Evolutionary conservation across 2,113 vertebrate species (phyloP).

Genomic region (Muscicapa adusta): DNA sequence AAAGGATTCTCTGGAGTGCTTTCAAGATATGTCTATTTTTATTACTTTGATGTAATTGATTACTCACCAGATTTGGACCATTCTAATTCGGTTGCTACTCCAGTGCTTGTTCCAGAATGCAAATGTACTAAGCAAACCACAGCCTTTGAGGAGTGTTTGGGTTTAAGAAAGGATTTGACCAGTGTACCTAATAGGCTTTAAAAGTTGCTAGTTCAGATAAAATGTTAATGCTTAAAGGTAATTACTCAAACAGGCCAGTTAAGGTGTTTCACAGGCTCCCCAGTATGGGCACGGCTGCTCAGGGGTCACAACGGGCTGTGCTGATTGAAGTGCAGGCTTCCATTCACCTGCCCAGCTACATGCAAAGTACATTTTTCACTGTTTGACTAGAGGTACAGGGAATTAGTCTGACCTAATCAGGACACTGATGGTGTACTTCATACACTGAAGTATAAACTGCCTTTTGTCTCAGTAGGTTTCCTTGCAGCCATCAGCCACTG

Average conservation of each 20-base stretch:
- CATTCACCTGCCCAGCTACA: neutral
- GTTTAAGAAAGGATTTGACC: neutral
- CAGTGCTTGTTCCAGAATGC: neutral
- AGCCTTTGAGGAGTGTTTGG: neutral
- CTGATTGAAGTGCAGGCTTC: neutral
- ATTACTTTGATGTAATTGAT: neutral
- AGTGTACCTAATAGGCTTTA: neutral
- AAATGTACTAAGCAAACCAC: neutral
- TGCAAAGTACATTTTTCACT: neutral
- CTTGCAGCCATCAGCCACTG: neutral
- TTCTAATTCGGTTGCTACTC: neutral
- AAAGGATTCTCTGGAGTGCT: neutral
- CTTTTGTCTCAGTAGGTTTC: neutral
- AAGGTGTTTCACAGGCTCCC: neutral
- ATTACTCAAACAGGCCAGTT: neutral
- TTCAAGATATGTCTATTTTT: neutral
- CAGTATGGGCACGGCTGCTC: neutral
- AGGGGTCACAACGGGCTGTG: neutral
- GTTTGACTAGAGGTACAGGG: neutral
- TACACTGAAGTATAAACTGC: fast-evolving
- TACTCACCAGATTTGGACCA: neutral
- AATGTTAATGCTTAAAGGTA: neutral
- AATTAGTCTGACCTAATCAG: neutral
- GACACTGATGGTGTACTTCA: neutral
- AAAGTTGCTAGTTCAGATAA: neutral